These are phyloP conservation scores for Torymus aiolomorphi DNA, from an alignment of 2,888 invertebrate genomes.

Conservation along the genomic window DNA sequence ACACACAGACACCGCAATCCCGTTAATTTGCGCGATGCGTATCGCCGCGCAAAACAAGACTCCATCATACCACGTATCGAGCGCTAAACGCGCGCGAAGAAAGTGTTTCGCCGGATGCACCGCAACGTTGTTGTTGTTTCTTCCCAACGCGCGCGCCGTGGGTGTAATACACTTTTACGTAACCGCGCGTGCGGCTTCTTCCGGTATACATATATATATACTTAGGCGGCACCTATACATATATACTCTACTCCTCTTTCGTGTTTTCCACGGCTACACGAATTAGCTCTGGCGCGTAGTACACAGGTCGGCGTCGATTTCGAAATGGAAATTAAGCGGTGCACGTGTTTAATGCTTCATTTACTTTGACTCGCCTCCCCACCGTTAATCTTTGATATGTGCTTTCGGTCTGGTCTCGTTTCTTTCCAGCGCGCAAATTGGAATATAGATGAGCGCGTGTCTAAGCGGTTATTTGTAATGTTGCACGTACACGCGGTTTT, in stretches of 20 bases:
- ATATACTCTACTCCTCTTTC: too few relatives aligned
- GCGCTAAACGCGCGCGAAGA: too few relatives aligned
- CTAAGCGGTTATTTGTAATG: constrained; percentile 26
- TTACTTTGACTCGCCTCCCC: constrained; percentile 10
- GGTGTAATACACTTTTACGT: too few relatives aligned
- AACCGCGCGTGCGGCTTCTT: too few relatives aligned
- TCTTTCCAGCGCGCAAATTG: not conserved
- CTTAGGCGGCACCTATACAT: too few relatives aligned
- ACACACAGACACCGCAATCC: constrained; percentile 1
- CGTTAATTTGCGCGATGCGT: constrained; percentile 23
- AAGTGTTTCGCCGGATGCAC: too few relatives aligned
- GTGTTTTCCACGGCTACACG: too few relatives aligned
- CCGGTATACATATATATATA: too few relatives aligned
- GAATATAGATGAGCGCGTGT: constrained; percentile 27
- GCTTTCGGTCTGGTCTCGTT: not conserved
- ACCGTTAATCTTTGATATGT: not conserved
- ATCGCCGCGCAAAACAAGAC: constrained; percentile 7
- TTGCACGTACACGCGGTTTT: not conserved
- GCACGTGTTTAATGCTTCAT: constrained; percentile 43
- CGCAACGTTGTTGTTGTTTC: too few relatives aligned
- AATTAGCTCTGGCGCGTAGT: too few relatives aligned
- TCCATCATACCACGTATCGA: too few relatives aligned
- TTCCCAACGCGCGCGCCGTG: too few relatives aligned
- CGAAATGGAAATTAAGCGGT: constrained; percentile 42
- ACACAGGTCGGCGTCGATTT: not conserved